Percentiles rank a stretch among this genome's conserved stretches.
Conservation (phyloP, 2,797 vertebrate species). For the Bradypus variegatus region DNA sequence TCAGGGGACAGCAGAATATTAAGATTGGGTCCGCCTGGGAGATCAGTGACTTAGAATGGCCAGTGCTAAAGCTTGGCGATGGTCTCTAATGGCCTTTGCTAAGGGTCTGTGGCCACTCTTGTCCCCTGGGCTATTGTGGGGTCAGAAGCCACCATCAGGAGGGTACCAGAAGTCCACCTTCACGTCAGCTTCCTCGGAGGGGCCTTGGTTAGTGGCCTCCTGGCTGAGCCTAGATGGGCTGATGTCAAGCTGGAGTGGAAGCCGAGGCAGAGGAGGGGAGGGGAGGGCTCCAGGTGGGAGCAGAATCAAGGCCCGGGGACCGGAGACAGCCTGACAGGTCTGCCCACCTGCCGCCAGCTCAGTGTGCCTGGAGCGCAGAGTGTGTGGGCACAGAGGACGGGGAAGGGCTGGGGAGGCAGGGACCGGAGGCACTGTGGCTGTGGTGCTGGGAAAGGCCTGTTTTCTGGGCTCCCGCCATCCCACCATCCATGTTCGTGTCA, state of each 20-base stretch:
- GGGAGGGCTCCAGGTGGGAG: no score
- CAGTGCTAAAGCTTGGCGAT: rapidly evolving
- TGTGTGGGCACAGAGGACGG: background rate
- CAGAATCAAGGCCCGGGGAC: no score
- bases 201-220: background rate
- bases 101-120: background rate
- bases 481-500: rapidly evolving
- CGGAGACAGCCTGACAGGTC: background rate
- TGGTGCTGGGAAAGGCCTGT: no score
- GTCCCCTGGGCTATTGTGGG: background rate
- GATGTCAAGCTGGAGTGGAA: background rate
- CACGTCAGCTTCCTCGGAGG: background rate
- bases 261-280: rapidly evolving
- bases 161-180: background rate
- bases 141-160: background rate
- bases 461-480: background rate
- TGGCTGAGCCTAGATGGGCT: background rate
- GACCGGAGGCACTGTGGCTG: background rate
- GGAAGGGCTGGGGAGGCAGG: background rate
- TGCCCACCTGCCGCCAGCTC: background rate
- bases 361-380: background rate
- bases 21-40: background rate
- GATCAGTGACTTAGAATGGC: background rate
- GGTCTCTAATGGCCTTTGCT: background rate
- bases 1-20: background rate